A percentile compares a stretch with the other conserved stretches of the same genome.
phyloP scores from a whole-genome alignment of 1,140 invertebrate genomes.

The Heliothis virescens region DNA sequence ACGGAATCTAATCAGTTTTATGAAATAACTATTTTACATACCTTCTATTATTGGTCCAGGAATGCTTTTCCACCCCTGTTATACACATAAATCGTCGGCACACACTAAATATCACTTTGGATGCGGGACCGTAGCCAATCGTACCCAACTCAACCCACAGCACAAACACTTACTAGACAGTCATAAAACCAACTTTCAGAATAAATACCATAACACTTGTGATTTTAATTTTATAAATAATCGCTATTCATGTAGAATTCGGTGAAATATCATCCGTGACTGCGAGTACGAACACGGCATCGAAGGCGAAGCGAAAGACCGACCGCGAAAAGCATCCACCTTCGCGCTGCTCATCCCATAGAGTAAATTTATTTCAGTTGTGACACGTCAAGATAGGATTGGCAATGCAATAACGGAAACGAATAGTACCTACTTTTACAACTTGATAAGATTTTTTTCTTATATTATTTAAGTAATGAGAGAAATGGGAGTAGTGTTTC shows the following conservation, averaged over 20 bases:
- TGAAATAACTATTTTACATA: slow-evolving; percentile 52
- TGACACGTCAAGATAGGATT: background rate
- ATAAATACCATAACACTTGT: slow-evolving; percentile 73
- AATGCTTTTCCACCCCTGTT: slow-evolving; percentile 61
- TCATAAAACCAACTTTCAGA: slow-evolving; percentile 60
- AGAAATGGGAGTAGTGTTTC: no score
- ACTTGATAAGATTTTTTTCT: no score
- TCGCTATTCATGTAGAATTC: slow-evolving; percentile 77
- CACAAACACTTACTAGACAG: slow-evolving; percentile 68
- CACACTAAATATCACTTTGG: slow-evolving; percentile 61
- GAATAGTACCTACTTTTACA: no score
- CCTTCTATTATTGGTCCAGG: slow-evolving; percentile 54
- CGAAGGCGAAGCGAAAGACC: slow-evolving; percentile 81
- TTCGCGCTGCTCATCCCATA: slow-evolving; percentile 73
- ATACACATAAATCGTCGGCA: slow-evolving; percentile 65
- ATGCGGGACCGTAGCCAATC: slow-evolving; percentile 56
- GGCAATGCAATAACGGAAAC: background rate
- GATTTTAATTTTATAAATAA: slow-evolving; percentile 65
- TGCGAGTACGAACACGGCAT: slow-evolving; percentile 82
- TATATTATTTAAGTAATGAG: no score
- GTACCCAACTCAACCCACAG: slow-evolving; percentile 61
- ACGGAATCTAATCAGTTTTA: slow-evolving; percentile 15
- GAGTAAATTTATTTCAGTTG: slow-evolving; percentile 57
- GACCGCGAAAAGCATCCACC: slow-evolving; percentile 76
- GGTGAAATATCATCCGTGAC: slow-evolving; percentile 79